Conservation (phyloP, 2,113 vertebrate species). For the Anoplopoma fimbria region DNA sequence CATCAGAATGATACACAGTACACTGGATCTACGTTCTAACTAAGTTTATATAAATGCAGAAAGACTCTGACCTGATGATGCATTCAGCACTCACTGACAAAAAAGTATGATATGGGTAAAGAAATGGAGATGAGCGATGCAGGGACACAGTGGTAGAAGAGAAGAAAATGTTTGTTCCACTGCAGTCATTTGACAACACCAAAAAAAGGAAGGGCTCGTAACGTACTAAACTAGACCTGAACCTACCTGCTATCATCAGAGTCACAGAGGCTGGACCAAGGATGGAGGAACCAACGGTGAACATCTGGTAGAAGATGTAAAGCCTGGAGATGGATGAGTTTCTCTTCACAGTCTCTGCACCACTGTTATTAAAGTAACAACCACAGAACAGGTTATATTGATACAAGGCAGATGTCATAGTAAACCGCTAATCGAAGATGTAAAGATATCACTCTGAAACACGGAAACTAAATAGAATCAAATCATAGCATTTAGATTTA, state of each 20-base stretch:
- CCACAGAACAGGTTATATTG: slow-evolving; percentile 1
- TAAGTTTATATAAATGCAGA: not conserved
- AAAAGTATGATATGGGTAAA: not conserved
- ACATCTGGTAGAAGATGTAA: slow-evolving; percentile 87
- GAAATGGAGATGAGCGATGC: not conserved
- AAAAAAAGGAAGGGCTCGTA: not conserved
- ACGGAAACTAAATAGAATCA: not conserved
- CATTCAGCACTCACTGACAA: not conserved
- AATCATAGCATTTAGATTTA: not conserved
- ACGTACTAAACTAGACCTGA: not conserved
- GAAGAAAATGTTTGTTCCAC: not conserved
- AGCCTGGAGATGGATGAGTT: slow-evolving; percentile 85
- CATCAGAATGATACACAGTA: not conserved
- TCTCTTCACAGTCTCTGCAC: slow-evolving; percentile 81
- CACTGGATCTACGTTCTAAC: too few relatives aligned
- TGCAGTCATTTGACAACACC: not conserved
- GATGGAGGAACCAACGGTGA: slow-evolving; percentile 86
- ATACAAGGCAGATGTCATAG: not conserved
- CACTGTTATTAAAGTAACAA: slow-evolving; percentile 55
- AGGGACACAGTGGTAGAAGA: not conserved
- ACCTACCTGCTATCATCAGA: slow-evolving; percentile 86
- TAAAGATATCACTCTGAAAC: not conserved
- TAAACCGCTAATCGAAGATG: not conserved
- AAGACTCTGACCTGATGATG: not conserved
- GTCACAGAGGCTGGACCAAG: slow-evolving; percentile 87